These are phyloP conservation scores for Xenopus laevis DNA, from an alignment of 2,113 vertebrate species.

Conservation along the genomic window DNA sequence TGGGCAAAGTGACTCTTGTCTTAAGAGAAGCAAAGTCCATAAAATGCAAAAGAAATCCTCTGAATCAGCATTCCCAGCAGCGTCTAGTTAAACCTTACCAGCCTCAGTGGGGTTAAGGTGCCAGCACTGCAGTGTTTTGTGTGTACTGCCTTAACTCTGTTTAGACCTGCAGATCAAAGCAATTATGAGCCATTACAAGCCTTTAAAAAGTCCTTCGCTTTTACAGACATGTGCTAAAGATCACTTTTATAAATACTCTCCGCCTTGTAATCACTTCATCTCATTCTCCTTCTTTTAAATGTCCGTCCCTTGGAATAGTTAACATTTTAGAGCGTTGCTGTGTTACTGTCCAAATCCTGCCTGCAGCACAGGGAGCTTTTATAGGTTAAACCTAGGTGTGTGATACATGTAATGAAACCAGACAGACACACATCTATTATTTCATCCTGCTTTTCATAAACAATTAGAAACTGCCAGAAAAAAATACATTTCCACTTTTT, in stretches of 20 bases:
- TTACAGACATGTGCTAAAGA: conserved; percentile 43
- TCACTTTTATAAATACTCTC: conserved; percentile 38
- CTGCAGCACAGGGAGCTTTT: not conserved
- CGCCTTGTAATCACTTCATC: conserved; percentile 41
- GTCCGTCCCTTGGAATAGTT: conserved; percentile 20
- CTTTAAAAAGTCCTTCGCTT: conserved; percentile 34
- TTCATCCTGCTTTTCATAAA: not conserved
- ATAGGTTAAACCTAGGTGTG: not conserved
- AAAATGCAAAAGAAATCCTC: no score
- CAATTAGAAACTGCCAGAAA: conserved; percentile 17
- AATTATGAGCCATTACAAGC: conserved; percentile 43
- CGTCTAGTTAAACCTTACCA: no score
- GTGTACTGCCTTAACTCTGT: conserved; percentile 36
- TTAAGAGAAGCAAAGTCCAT: no score
- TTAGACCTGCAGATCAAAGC: conserved; percentile 46
- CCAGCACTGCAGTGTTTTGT: conserved; percentile 11
- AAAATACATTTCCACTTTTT: no score
- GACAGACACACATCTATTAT: not conserved
- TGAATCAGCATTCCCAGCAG: no score
- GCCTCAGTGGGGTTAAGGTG: conserved; percentile 10
- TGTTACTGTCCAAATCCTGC: conserved; percentile 1
- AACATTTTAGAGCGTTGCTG: conserved; percentile 2
- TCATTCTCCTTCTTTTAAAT: conserved; percentile 23
- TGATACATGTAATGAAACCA: not conserved
- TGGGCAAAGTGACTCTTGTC: no score